A percentile compares a stretch with the other conserved stretches of the same genome.
Conservation (phyloP, 2,113 vertebrate species). For the Varanus salvator region DNA sequence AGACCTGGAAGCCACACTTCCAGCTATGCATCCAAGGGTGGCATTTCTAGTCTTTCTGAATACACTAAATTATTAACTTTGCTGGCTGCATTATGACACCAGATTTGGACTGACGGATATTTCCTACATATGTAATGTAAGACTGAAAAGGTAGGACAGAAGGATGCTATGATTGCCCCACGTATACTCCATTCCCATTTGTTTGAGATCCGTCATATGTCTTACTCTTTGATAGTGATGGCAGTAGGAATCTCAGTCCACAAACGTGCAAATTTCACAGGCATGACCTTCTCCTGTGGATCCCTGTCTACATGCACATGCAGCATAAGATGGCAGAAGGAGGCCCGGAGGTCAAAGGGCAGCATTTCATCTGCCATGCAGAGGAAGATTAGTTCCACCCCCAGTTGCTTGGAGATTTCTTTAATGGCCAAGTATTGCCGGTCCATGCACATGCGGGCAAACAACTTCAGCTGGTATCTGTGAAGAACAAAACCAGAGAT, state of each 20-base stretch:
- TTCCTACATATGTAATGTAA: fast-evolving
- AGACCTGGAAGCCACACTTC: no score
- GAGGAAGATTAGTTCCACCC: constrained; percentile 95
- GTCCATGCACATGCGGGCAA: constrained; percentile 97
- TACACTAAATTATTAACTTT: neutral
- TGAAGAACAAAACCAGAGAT: neutral
- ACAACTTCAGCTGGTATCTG: constrained; percentile 98
- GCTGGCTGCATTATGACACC: fast-evolving
- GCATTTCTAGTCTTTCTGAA: neutral
- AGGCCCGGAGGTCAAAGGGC: constrained; percentile 94
- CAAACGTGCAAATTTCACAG: constrained; percentile 95
- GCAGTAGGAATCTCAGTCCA: constrained; percentile 96
- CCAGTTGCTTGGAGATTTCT: constrained; percentile 97
- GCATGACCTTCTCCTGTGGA: constrained; percentile 96
- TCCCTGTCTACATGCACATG: constrained; percentile 96
- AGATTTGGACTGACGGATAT: neutral
- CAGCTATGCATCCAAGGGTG: no score
- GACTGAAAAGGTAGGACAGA: neutral
- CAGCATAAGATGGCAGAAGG: constrained; percentile 98
- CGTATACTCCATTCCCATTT: neutral
- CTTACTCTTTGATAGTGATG: constrained; percentile 98
- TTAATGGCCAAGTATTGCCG: constrained; percentile 97
- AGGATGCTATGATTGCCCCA: neutral
- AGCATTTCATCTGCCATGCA: constrained; percentile 97
- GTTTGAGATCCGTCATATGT: fast-evolving